Evolutionary conservation across 2,113 vertebrate genomes (phyloP), one percentile per base, ranked within the genome.

Genomic region (Ceratotherium simum): DNA sequence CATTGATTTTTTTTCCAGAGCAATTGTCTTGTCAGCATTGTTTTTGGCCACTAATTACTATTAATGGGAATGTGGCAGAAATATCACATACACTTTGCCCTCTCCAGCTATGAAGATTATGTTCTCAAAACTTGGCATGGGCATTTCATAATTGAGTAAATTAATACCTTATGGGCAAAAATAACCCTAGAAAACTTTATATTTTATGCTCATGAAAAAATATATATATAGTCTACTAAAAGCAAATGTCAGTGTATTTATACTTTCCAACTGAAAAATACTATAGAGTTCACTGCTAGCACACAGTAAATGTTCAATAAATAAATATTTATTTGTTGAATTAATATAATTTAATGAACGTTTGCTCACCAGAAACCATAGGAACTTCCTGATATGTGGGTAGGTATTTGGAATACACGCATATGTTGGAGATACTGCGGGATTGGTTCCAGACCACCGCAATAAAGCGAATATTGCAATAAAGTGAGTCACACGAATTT

Each of bases 261-360:
- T 86, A 42, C 36, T 78, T 91, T 16, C 21, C 70, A 83, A 82
- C 12, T 92, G 58, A 75, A 76, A 79, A 87, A 48, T 80, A 90
- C 17, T 75, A 33, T 39, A 92, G 23, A 90, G 54, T 48, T 86
- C 51, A 78, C 72, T 95, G 8, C 39, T 64, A 21, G n/a, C 12
- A 42, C 72, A 76, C 8, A 81, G 36, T 88, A 91, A 90, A 79
- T 93, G 25, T 67, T 83, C 10, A 84, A 6, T 82, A 82, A 81
- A 56, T 90, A 82, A 81, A 62, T 90, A 78, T 54, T 69, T 56
- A 80, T 62, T 91, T 69, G 27, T 76, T 87, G 39, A 91, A 56
- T 81, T 78, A 85, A 62, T 80, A 29, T 62, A 73, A 69, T 95
- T 95, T 58, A 83, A 46, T 80, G 17, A 92, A 73, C 3, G 16